These are phyloP conservation scores for Oeneis ivallda DNA, from an alignment of 2,888 invertebrate species.

Conservation along the genomic window DNA sequence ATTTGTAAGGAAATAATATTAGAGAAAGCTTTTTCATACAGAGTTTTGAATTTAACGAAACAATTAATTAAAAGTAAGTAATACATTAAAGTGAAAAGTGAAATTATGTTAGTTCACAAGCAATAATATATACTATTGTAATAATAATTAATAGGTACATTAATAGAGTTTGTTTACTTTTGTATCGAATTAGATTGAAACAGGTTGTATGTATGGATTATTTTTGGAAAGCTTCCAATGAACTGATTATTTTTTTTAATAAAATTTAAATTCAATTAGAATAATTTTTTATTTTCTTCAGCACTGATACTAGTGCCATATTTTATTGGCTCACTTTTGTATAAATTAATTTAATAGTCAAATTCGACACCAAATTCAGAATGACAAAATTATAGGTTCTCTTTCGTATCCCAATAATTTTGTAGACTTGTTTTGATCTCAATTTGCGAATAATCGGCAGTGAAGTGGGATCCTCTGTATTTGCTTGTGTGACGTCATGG, in stretches of 20 bases:
- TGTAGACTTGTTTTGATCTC: constrained; percentile 77
- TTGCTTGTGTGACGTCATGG: constrained; percentile 21
- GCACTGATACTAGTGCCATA: constrained; percentile 80
- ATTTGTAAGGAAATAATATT: constrained; percentile 18
- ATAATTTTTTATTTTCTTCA: constrained; percentile 60
- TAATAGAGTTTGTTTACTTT: constrained; percentile 8
- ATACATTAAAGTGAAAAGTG: constrained; percentile 1
- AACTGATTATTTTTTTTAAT: constrained; percentile 74
- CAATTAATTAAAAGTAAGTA: constrained; percentile 6
- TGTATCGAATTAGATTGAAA: constrained; percentile 23
- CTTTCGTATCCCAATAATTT: constrained; percentile 59
- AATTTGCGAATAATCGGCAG: constrained; percentile 56
- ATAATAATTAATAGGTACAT: too few species aligned
- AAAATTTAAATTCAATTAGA: constrained; percentile 63
- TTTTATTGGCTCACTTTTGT: constrained; percentile 74
- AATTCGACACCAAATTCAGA: constrained; percentile 78
- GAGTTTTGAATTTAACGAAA: constrained; percentile 12
- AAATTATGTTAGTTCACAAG: constrained; percentile 7
- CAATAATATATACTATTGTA: too few species aligned
- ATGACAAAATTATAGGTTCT: constrained; percentile 60
- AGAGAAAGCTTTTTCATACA: constrained; percentile 14
- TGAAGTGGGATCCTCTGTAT: constrained; percentile 41
- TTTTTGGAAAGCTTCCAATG: constrained; percentile 73
- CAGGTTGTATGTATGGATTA: constrained; percentile 22
- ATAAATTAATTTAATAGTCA: constrained; percentile 70